Evolutionary conservation across 37 sponge, comb jelly and placozoan genomes (phyloP).

Genomic region (Spongilla lacustris): DNA sequence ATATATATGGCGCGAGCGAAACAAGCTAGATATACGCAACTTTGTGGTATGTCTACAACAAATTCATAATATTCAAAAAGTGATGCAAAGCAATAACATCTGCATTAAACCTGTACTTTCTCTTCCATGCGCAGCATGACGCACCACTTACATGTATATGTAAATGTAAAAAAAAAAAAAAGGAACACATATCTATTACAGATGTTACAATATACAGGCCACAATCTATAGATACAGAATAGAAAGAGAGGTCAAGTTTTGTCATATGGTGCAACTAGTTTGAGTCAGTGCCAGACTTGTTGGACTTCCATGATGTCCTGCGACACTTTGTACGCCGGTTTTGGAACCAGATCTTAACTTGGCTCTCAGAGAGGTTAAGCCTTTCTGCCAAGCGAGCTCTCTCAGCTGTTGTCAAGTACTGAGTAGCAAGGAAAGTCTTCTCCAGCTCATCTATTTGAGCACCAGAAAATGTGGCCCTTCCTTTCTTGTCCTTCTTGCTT

Average conservation of each 20-base stretch:
- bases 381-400: constrained; percentile 69
- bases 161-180: background rate
- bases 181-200: constrained; percentile 6
- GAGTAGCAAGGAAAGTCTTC: constrained; percentile 74
- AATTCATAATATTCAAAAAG: background rate
- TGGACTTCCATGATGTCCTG: constrained; percentile 77
- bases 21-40: background rate
- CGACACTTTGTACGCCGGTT: constrained; percentile 84
- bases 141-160: background rate
- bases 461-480: constrained; percentile 79
- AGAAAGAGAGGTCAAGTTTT: constrained; percentile 1
- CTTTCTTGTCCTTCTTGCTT: constrained; percentile 63
- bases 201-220: background rate
- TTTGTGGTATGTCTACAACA: background rate
- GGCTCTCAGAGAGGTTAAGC: constrained; percentile 69
- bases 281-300: constrained; percentile 1
- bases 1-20: background rate
- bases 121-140: background rate
- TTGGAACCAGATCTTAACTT: constrained; percentile 88
- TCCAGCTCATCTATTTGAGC: constrained; percentile 81
- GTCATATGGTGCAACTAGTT: background rate
- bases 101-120: background rate
- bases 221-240: background rate
- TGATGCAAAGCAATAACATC: background rate
- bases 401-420: constrained; percentile 80